These are phyloP conservation scores for Callyntrura sp. DNA, from an alignment of 2,888 invertebrate genomes.

Conservation along the genomic window DNA sequence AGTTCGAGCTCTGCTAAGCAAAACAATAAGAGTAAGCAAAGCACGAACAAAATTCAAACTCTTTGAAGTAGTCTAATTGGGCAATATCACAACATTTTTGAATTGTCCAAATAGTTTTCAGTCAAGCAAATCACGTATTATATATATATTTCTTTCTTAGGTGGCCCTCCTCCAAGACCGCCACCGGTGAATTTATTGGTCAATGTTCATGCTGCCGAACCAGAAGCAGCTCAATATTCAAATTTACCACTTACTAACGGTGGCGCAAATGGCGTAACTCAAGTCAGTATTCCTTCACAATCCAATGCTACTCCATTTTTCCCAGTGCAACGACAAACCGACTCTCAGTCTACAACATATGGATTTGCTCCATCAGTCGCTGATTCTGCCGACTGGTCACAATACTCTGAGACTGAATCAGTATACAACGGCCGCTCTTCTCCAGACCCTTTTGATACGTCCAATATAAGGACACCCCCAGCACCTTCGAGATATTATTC, in stretches of 20 bases:
- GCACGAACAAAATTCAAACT: not conserved
- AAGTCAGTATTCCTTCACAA: conserved; percentile 49
- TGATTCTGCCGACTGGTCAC: conserved; percentile 81
- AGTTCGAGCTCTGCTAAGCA: conserved; percentile 92
- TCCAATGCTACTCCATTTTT: not conserved
- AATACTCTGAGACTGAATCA: conserved; percentile 77
- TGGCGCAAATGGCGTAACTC: conserved; percentile 15
- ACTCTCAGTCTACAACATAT: conserved; percentile 53
- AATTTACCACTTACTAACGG: conserved; percentile 52
- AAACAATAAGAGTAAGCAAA: conserved; percentile 85
- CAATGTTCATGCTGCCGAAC: conserved; percentile 82
- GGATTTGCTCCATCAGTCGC: conserved; percentile 76
- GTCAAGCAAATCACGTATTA: no score
- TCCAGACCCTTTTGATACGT: conserved; percentile 90
- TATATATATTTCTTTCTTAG: conserved; percentile 42
- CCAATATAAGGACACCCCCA: conserved; percentile 84
- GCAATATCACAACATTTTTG: not conserved
- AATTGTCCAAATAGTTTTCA: no score
- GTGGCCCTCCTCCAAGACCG: conserved; percentile 70
- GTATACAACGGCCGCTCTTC: conserved; percentile 79
- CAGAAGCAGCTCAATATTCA: conserved; percentile 80
- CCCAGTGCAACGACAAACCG: conserved; percentile 28
- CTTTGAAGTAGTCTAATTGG: no score
- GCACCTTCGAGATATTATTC: conserved; percentile 81
- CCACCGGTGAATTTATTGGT: conserved; percentile 73